These are phyloP conservation scores for Gymnocephalus cernua DNA, from an alignment of 2,113 vertebrate genomes.

Conservation along the genomic window DNA sequence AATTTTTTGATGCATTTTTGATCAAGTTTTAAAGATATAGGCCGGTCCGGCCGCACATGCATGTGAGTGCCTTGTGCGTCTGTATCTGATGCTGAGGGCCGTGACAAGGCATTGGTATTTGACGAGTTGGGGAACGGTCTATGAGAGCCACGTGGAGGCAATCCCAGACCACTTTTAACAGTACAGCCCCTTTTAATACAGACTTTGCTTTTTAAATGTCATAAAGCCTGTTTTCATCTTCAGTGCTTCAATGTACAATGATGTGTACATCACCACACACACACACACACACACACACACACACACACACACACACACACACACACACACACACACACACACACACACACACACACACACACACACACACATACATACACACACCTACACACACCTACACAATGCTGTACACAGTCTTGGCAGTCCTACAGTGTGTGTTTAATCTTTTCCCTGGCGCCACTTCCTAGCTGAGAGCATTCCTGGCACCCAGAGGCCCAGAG, in stretches of 20 bases:
- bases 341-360: slow-evolving; percentile 5
- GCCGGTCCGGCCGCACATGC: too few species aligned
- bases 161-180: too few species aligned
- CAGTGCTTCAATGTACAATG: slow-evolving; percentile 7
- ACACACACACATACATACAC: slow-evolving; percentile 13
- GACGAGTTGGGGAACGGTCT: too few species aligned
- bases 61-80: too few species aligned
- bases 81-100: too few species aligned
- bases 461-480: slow-evolving; percentile 76
- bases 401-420: slow-evolving; percentile 49
- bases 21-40: neutral
- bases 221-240: slow-evolving; percentile 5
- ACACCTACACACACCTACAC: slow-evolving; percentile 20
- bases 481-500: slow-evolving; percentile 76
- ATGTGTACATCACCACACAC: slow-evolving; percentile 33
- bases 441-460: slow-evolving; percentile 80
- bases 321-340: slow-evolving; percentile 28
- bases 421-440: slow-evolving; percentile 72
- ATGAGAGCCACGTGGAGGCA: too few species aligned
- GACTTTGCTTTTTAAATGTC: neutral
- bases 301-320: slow-evolving; percentile 13
- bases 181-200: neutral
- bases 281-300: slow-evolving; percentile 23
- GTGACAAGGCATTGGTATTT: too few species aligned
- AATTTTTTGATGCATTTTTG: neutral